These are phyloP conservation scores for Urocolius indicus DNA, from an alignment of 2,113 vertebrate species.

Conservation along the genomic window DNA sequence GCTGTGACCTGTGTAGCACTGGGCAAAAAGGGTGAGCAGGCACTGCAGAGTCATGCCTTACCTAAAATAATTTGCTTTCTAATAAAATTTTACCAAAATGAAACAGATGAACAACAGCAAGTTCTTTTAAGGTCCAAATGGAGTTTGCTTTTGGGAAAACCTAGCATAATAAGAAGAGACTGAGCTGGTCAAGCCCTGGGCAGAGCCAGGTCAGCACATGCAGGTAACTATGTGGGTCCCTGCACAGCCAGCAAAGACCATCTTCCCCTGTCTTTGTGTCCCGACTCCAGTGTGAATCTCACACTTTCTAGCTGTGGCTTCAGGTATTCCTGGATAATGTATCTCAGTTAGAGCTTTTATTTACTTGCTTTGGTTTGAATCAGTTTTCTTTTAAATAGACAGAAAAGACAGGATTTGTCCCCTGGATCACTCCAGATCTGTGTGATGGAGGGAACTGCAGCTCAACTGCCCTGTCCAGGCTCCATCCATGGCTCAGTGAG, in stretches of 20 bases:
- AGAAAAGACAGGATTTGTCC: background rate
- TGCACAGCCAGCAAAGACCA: background rate
- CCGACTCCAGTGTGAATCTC: fast-evolving
- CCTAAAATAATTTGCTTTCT: background rate
- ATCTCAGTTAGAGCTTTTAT: background rate
- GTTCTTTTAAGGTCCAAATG: background rate
- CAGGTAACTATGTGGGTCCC: background rate
- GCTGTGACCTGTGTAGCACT: fast-evolving
- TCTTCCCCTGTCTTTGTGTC: background rate
- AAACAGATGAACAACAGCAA: background rate
- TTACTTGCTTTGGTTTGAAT: background rate
- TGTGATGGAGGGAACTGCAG: background rate
- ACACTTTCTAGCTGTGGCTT: background rate
- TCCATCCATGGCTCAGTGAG: background rate
- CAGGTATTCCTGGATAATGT: background rate
- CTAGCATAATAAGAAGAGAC: background rate
- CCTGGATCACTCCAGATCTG: background rate
- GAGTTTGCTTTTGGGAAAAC: background rate
- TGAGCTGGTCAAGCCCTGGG: background rate
- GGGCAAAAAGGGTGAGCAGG: background rate
- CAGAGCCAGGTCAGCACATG: background rate
- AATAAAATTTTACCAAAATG: background rate
- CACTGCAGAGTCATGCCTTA: background rate
- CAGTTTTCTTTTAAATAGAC: background rate
- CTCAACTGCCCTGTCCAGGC: background rate